Percentiles rank a stretch among this genome's conserved stretches.
These are phyloP conservation scores for Hartigia nigra DNA, from an alignment of 2,888 invertebrate genomes.

Conservation along the genomic window DNA sequence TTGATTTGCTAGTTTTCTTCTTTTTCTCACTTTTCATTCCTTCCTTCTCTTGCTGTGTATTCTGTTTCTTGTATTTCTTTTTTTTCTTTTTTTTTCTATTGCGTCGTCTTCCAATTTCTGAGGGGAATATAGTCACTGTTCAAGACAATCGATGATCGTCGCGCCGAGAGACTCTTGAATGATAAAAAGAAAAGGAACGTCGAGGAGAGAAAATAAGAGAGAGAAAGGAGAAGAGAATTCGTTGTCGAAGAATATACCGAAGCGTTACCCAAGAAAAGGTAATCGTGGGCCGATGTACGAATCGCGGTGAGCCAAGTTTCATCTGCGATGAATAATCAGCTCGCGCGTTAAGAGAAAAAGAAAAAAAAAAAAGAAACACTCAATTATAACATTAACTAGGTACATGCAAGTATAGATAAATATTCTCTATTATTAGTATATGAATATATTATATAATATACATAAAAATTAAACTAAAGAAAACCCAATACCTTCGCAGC, in stretches of 20 bases:
- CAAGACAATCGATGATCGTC: no score
- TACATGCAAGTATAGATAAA: conserved; percentile 36
- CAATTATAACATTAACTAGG: conserved; percentile 43
- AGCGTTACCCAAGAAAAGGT: conserved; percentile 34
- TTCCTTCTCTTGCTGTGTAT: background rate
- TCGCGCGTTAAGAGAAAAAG: conserved; percentile 29
- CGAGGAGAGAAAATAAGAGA: conserved; percentile 9
- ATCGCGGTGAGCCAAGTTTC: conserved; percentile 34
- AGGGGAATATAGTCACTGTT: background rate
- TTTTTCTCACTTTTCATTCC: background rate
- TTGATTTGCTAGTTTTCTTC: background rate
- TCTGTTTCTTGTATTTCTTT: conserved; percentile 10
- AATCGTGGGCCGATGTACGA: conserved; percentile 31
- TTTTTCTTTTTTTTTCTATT: conserved; percentile 12
- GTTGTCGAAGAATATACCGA: conserved; percentile 35
- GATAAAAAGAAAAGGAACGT: conserved; percentile 10
- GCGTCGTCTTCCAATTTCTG: conserved; percentile 26
- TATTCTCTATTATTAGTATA: conserved; percentile 41
- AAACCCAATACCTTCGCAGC: conserved; percentile 44
- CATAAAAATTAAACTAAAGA: conserved; percentile 36
- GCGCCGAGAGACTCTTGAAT: conserved; percentile 15
- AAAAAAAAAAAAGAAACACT: conserved; percentile 32
- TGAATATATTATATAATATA: conserved; percentile 40
- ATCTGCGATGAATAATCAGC: conserved; percentile 40
- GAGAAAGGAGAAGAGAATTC: conserved; percentile 19